These are phyloP conservation scores for Tetrax tetrax DNA, from an alignment of 2,113 vertebrate species.

Conservation along the genomic window DNA sequence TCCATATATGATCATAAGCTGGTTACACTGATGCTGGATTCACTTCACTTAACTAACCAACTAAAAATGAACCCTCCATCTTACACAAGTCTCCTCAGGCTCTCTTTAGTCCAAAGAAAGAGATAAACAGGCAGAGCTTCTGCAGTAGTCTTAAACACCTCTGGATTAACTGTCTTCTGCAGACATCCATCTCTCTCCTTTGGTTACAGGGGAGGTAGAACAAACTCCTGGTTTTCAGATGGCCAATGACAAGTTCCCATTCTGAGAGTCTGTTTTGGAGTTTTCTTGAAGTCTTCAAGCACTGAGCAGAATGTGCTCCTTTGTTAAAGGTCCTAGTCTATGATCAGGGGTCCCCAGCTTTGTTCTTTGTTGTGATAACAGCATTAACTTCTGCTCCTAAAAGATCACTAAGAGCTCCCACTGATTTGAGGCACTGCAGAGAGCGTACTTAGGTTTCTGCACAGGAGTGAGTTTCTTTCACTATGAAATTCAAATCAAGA, in stretches of 20 bases:
- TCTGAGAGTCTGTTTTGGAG: not conserved
- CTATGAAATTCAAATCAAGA: not conserved
- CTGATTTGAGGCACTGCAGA: not conserved
- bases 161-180: not conserved
- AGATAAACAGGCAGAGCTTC: not conserved
- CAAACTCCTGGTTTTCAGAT: not conserved
- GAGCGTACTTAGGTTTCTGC: not conserved
- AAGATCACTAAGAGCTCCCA: not conserved
- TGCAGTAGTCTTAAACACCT: not conserved
- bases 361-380: not conserved
- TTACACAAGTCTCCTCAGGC: not conserved
- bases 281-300: not conserved
- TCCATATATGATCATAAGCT: not conserved
- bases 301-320: not conserved
- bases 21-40: not conserved
- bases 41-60: not conserved
- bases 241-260: not conserved
- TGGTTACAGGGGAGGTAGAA: not conserved
- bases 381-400: not conserved
- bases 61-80: not conserved
- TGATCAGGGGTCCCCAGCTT: not conserved
- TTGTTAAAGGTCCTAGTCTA: not conserved
- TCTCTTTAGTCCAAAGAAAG: not conserved
- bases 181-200: rapidly evolving
- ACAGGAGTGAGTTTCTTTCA: not conserved